phyloP scores from a whole-genome alignment of 2,888 invertebrate species.

The Mesopsocus fuscifrons region DNA sequence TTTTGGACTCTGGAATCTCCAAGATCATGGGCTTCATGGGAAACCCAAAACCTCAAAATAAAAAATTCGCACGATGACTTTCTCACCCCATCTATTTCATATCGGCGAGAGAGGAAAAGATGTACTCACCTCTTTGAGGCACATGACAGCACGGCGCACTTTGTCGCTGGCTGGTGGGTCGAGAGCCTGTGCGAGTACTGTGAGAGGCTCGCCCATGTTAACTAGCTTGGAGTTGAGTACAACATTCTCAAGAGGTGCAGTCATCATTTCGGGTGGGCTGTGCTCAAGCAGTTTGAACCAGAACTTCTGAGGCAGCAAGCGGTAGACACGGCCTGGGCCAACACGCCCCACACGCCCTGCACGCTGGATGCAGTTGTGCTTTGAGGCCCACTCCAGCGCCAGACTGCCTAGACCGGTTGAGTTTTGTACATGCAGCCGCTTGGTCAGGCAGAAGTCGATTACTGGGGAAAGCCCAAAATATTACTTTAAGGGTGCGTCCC shows the following conservation, averaged over 20 bases:
- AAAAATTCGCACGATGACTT: too few species aligned
- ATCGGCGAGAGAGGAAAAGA: too few species aligned
- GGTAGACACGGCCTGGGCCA: constrained; percentile 65
- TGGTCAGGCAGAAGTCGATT: constrained; percentile 86
- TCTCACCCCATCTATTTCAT: too few species aligned
- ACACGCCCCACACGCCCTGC: constrained; percentile 83
- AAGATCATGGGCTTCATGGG: too few species aligned
- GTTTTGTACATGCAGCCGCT: constrained; percentile 54
- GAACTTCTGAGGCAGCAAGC: constrained; percentile 47
- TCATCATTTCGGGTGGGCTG: constrained; percentile 51
- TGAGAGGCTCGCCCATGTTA: constrained; percentile 60
- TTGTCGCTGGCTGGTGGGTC: constrained; percentile 71
- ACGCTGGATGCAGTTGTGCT: constrained; percentile 74
- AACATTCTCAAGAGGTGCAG: constrained; percentile 61
- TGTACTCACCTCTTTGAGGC: constrained; percentile 66
- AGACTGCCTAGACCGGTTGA: constrained; percentile 61
- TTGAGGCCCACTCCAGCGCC: constrained; percentile 71
- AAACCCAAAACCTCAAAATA: too few species aligned
- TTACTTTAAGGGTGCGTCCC: too few species aligned
- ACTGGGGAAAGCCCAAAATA: constrained; percentile 49
- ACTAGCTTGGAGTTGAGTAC: constrained; percentile 66
- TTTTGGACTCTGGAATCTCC: too few species aligned
- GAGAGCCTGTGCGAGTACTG: constrained; percentile 64
- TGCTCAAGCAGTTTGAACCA: constrained; percentile 40
- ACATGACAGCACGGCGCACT: constrained; percentile 61